phyloP scores from a whole-genome alignment of 1,140 invertebrate genomes.

The Alviniconcha marisindica region DNA sequence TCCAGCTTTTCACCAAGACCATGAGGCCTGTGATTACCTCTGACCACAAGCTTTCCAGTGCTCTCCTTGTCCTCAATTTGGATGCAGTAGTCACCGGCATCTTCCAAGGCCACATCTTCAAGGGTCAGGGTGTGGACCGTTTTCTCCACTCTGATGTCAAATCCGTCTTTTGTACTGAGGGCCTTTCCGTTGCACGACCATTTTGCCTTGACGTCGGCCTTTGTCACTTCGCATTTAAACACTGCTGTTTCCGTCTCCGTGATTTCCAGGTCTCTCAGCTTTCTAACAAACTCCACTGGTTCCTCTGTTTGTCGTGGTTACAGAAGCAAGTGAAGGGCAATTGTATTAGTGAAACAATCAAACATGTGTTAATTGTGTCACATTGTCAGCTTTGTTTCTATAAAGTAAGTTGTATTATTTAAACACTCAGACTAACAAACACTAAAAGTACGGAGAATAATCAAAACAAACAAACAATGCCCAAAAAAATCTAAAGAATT shows the following conservation, averaged over 20 bases:
- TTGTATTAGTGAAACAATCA: too few relatives aligned
- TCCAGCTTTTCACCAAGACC: too few relatives aligned
- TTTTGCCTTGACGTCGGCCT: conserved; percentile 85
- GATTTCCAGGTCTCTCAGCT: conserved; percentile 60
- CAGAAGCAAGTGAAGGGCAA: too few relatives aligned
- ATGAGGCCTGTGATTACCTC: conserved; percentile 56
- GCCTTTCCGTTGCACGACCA: conserved; percentile 90
- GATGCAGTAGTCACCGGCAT: conserved; percentile 63
- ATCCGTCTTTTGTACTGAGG: conserved; percentile 82
- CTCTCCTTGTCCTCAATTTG: conserved; percentile 62
- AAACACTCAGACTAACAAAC: too few relatives aligned
- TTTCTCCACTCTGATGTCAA: conserved; percentile 91
- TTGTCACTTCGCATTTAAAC: conserved; percentile 79
- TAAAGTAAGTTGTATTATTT: too few relatives aligned
- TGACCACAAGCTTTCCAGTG: conserved; percentile 60
- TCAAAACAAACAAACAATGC: too few relatives aligned
- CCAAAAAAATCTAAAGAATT: too few relatives aligned
- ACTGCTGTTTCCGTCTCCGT: conserved; percentile 54
- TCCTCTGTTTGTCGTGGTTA: too few relatives aligned
- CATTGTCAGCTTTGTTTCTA: too few relatives aligned
- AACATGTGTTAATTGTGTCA: too few relatives aligned
- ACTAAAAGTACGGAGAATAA: too few relatives aligned
- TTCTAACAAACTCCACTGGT: conserved; percentile 62
- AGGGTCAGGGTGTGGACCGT: conserved; percentile 84
- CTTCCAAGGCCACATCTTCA: conserved; percentile 81